Evolutionary conservation across 2,888 invertebrate genomes (phyloP).

Genomic region (Endomychus coccineus): DNA sequence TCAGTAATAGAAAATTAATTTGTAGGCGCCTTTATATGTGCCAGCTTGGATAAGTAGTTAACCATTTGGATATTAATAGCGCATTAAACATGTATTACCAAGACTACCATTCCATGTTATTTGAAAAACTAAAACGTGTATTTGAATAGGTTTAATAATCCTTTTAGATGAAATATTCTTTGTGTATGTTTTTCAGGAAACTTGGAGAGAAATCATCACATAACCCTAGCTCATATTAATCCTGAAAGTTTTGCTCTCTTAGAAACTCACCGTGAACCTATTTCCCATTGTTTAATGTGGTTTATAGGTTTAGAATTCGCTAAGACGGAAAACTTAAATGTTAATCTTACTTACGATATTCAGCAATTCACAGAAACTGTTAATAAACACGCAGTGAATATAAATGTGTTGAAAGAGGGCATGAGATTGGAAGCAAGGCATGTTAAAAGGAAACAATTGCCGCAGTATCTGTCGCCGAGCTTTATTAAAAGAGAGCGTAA

Average conservation of each 20-base stretch:
- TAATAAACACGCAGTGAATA: conserved; percentile 64
- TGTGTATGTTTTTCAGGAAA: conserved; percentile 51
- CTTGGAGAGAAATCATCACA: conserved; percentile 85
- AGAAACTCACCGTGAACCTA: conserved; percentile 42
- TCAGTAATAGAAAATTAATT: too few relatives aligned
- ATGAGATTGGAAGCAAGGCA: conserved; percentile 81
- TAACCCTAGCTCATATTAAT: conserved; percentile 91
- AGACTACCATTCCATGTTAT: too few relatives aligned
- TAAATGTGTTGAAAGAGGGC: conserved; percentile 63
- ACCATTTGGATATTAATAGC: too few relatives aligned
- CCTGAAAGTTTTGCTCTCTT: conserved; percentile 74
- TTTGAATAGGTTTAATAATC: too few relatives aligned
- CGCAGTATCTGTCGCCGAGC: conserved; percentile 63
- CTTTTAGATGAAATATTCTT: too few relatives aligned
- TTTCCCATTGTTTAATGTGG: conserved; percentile 82
- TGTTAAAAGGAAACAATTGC: conserved; percentile 72
- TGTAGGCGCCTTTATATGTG: too few relatives aligned
- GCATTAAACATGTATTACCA: too few relatives aligned
- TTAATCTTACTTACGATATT: conserved; percentile 91
- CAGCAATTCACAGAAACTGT: conserved; percentile 85
- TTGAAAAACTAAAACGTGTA: too few relatives aligned
- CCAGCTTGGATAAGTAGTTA: too few relatives aligned
- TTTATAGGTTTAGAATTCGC: conserved; percentile 94
- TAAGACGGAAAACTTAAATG: conserved; percentile 78
- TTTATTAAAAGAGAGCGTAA: conserved; percentile 66